Evolutionary conservation across 2,113 vertebrate genomes (phyloP), one percentile per base, ranked within the genome.

Genomic region (Vicugna pacos): DNA sequence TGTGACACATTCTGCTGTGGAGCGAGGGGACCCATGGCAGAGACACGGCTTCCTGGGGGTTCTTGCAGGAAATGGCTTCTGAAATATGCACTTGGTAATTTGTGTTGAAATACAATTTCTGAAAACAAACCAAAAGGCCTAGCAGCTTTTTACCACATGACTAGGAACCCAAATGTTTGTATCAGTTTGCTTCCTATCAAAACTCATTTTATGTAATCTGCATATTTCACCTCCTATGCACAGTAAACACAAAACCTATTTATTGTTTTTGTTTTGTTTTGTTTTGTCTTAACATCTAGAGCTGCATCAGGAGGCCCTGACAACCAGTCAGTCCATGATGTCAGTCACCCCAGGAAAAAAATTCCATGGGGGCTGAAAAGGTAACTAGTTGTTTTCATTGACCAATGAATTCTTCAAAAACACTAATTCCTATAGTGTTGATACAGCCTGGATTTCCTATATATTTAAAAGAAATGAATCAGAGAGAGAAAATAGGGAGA

Each of bases 11-110:
- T 90, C 95, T 97, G 95, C 91, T 96, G 98, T 56, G 81, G 91
- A 98, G 96, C 98, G 98, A 96, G 92, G 65, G 89, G 95, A 97
- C 96, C 96, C 91, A 69, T 97, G 98, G 97, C 92, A 97, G 35
- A 86, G 93, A 97, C 96, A 98, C 52, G 3, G 22, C 91, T 97
- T 98, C 97, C 97, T 95, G 93, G 77, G 95, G 96, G 35, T 98
- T 97, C 95, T 91, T 95, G 67, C 95, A 97, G 95, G 73, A 97
- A 98, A 97, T 96, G 86, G 94, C 86, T 97, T 98, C 88, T 96
- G 94, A 96, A 97, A 96, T 83, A 89, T 24, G 50, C 42, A 79
- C 76, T 87, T 94, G 77, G 67, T 96, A 67, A 95, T 97, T 89
- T 96, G 73, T 87, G 89, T 56, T 89, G 56, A 83, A 91, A 70